Conservation (phyloP, 2,888 invertebrate species). For the Ceratothoa steindachneri region DNA sequence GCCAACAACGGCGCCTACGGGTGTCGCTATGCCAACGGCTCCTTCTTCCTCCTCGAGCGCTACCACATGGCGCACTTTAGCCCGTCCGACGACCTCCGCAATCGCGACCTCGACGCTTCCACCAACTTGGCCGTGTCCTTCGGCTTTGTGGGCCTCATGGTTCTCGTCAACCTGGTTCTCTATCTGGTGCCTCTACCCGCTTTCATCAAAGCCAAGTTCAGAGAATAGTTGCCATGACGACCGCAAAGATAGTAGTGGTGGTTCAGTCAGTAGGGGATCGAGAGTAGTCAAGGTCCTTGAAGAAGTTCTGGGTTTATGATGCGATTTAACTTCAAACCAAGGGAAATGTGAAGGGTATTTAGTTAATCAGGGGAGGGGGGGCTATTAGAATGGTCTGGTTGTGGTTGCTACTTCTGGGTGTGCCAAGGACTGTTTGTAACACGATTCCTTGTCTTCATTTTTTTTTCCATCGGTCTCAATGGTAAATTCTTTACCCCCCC, state of each 20-base stretch:
- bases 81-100: constrained; percentile 53
- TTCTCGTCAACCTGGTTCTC: constrained; percentile 75
- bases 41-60: constrained; percentile 67
- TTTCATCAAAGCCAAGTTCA: constrained; percentile 79
- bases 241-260: background rate
- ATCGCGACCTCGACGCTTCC: constrained; percentile 63
- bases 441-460: no score
- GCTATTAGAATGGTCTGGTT: no score
- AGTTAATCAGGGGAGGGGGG: no score
- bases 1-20: constrained; percentile 50
- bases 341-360: no score
- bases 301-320: no score
- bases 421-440: no score
- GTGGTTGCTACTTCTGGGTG: no score
- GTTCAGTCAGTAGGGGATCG: no score
- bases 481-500: no score
- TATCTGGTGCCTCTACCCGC: constrained; percentile 80
- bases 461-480: no score
- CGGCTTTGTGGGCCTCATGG: constrained; percentile 74
- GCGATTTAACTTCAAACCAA: no score
- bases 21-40: constrained; percentile 63
- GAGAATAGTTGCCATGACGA: constrained; percentile 60
- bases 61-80: constrained; percentile 59
- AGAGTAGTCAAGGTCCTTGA: no score
- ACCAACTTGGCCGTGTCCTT: constrained; percentile 76